Percentiles rank a stretch among this genome's conserved stretches.
Evolutionary conservation across 2,888 invertebrate genomes (phyloP).

Genomic region (Microplitis deprimator): DNA sequence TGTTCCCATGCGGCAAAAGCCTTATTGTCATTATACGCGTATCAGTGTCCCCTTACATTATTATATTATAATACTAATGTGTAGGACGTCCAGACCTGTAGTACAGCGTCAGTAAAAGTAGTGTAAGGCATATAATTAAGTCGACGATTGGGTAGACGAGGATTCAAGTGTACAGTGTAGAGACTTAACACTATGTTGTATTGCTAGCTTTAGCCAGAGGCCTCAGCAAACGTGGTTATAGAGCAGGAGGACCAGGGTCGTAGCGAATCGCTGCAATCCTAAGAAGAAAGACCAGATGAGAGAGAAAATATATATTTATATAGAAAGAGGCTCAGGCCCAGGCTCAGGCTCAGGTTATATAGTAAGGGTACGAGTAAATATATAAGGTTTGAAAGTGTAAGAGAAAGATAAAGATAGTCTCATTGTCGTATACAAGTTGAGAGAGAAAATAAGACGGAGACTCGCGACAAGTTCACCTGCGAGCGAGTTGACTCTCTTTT

Average conservation of each 20-base stretch:
- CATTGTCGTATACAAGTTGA: conserved; percentile 43
- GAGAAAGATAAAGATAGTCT: conserved; percentile 30
- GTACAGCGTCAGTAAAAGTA: background rate
- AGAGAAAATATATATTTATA: background rate
- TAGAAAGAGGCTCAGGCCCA: too few species aligned
- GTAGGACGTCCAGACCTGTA: background rate
- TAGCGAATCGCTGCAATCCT: conserved; percentile 45
- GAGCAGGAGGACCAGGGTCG: conserved; percentile 32
- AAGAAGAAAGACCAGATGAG: conserved; percentile 1
- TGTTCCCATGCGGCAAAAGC: conserved; percentile 25
- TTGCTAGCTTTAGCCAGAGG: background rate
- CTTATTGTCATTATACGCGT: conserved; percentile 50
- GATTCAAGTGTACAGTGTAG: background rate
- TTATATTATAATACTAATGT: background rate
- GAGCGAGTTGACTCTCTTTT: conserved; percentile 54
- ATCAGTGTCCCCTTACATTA: conserved; percentile 45
- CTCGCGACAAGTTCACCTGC: conserved; percentile 57
- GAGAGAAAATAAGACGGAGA: conserved; percentile 41
- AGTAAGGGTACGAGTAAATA: background rate
- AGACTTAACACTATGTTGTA: too few species aligned
- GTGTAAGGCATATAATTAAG: background rate
- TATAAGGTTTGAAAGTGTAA: background rate
- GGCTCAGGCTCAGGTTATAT: too few species aligned
- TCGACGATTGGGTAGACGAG: conserved; percentile 8
- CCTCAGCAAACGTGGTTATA: conserved; percentile 35